Base-by-base conservation (phyloP, 2,888 invertebrate genomes). In the Drosophila bunnanda region DNA sequence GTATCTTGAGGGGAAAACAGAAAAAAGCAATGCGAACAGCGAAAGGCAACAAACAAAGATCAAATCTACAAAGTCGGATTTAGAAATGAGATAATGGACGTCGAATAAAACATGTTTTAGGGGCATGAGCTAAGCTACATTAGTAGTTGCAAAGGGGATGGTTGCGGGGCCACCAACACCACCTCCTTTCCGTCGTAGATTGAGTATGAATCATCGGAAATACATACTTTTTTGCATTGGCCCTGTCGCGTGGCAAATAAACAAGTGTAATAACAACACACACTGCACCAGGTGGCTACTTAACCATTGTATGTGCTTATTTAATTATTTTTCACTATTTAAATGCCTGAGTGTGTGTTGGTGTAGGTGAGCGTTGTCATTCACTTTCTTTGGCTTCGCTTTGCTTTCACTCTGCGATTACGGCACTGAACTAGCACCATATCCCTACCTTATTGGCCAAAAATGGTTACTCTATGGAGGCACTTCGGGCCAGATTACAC, bases 141-240 rank as follows among this genome's bases (percentile, higher is more conserved):
- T 12, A 10, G 9, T 13, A 25, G 25, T 9, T 25, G n/a, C 28
- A 38, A 50, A 44, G 39, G 66, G 64, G 52, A 53, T 56, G 36
- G 55, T 43, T 39, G 34, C 55, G 46, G 53, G 39, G 36, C 22
- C 44, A n/a, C 34, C 57, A 53, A 10, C 15, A 46, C 68, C 67
- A 50, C 57, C 55, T 43, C 41, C 20, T 38, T 43, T 28, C 34
- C 38, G 22, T 22, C 12, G n/a, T 10, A 6, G 10, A 34, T 50
- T 50, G 41, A 30, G 15, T 52, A 72, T 74, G 74, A 74, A 61
- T 74, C 75, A 74, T 75, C 75, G 25, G 8, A 32, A 38, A 9
- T 17, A 32, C 17, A 9, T 17, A 32, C 17, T 38, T 39, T 52
- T 52, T 71, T 34, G 44, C 25, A n/a, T 32, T 30, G 34, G 32